Base-by-base conservation (phyloP, 2,888 invertebrate genomes). In the Sepiola atlantica region DNA sequence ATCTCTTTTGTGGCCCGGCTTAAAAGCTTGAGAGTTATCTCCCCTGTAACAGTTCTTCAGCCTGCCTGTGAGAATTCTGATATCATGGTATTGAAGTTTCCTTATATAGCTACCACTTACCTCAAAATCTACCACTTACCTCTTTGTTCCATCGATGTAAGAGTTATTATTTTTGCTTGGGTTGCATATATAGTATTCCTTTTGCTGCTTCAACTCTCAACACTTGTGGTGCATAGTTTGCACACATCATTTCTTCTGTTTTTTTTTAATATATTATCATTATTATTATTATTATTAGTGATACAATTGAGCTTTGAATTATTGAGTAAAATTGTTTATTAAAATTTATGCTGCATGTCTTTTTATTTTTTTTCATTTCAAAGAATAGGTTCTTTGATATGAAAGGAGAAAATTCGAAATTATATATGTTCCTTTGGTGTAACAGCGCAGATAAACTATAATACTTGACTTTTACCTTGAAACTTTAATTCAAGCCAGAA, bases 51-150 rank as follows among this genome's bases (percentile, higher is more conserved):
- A 77, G 32, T 77, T 77, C 77, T 77, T 77, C 77, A 77, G 77
- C 77, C 77, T 77, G 77, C 32, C 77, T 77, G 77, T 77, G n/a
- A 77, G 77, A 77, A 77, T 77, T 77, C 77, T 77, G 77, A 77
- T 77, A 77, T 77, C 77, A 77, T 77, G 77, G 77, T 77, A 77
- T 77, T 77, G n/a, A 77, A 77, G n/a, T 77, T 77, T n/a, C 77
- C n/a, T 77, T 45, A 45, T 45, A 45, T 45, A 45, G 45, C 45
- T 45, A 45, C 45, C 45, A 45, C 45, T 45, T n/a, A n/a, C n/a
- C n/a, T 45, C 45, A 45, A 45, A 45, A 45, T 45, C 45, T 45
- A 45, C n/a, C 16, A 77, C 77, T n/a, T 77, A 77, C n/a, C 77
- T 77, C 77, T 77, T 16, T 77, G 77, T 77, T 77, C 77, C n/a